phyloP scores from a whole-genome alignment of 2,797 vertebrate genomes.

The Pangasius macronema region DNA sequence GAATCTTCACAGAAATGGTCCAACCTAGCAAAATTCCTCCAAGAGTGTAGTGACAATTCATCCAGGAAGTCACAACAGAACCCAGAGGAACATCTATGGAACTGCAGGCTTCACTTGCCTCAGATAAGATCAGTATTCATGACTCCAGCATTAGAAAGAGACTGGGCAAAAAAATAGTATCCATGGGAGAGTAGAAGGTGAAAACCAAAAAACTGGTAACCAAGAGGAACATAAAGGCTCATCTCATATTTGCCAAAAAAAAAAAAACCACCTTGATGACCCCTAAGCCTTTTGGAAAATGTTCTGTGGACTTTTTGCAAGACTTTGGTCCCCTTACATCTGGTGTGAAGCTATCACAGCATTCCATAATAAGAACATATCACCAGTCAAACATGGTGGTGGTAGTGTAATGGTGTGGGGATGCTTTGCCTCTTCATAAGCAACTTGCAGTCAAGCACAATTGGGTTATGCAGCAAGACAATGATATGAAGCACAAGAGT shows the following conservation, averaged over 20 bases:
- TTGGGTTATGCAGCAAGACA: not conserved
- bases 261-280: not conserved
- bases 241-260: not conserved
- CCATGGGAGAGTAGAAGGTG: not conserved
- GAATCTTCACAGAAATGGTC: not conserved
- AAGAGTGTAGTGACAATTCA: not conserved
- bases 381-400: not conserved
- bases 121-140: not conserved
- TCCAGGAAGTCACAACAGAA: not conserved
- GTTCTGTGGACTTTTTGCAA: not conserved
- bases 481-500: not conserved
- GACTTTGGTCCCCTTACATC: not conserved
- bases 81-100: not conserved
- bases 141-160: not conserved
- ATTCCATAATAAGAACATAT: not conserved
- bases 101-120: not conserved
- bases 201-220: not conserved
- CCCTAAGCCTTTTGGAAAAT: not conserved
- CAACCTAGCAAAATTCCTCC: not conserved
- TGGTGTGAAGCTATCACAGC: not conserved
- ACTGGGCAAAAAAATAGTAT: not conserved
- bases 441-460: not conserved
- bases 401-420: not conserved
- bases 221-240: not conserved
- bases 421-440: not conserved